Base-by-base conservation (phyloP, 2,797 vertebrate species). In the Oceanodroma leucorhoa region DNA sequence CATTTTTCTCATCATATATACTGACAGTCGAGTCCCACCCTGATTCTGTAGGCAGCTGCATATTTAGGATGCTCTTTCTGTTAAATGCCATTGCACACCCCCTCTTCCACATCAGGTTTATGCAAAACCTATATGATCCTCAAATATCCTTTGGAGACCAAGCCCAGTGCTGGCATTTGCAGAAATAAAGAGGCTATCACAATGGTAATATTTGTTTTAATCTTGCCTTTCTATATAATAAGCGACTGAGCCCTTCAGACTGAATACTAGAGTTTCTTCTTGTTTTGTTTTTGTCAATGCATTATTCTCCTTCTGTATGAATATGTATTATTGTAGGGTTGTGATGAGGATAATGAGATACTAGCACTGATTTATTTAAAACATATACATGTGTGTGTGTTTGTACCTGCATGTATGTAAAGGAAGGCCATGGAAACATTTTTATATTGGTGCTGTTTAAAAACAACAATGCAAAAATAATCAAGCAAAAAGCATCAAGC, bases 81-180 rank as follows among this genome's bases (percentile, higher is more conserved):
- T 61, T 46, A 81, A 93, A 97, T 96, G 79, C 92, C 93, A 50
- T 12, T 73, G 75, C 82, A 96, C 50, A 24, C 60, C 71, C 92
- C n/a, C 41, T 83, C 60, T 94, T 95, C 83, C 76, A 89, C 80
- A 38, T 82, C 75, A 64, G 50, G 64, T 69, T 81, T 40, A 62
- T 78, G 54, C 36, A 87, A 79, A 93, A 90, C 53, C 40, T 82
- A 11, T 51, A 55, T 29, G 67, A 95, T 94, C 86, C 90, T 83
- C 84, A 86, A 84, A 72, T 40, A 87, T 22, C 45, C 30, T 86
- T 84, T 80, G 69, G 93, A 93, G 66, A 78, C 73, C 81, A 94
- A 87, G 30, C 48, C 76, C 45, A 51, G 16, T 67, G 27, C 32
- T 90, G 73, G 32, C 29, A 93, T 90, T 90, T 96, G 36, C 45